Conservation (phyloP, 2,888 invertebrate genomes). For the Eupithecia abbreviata region DNA sequence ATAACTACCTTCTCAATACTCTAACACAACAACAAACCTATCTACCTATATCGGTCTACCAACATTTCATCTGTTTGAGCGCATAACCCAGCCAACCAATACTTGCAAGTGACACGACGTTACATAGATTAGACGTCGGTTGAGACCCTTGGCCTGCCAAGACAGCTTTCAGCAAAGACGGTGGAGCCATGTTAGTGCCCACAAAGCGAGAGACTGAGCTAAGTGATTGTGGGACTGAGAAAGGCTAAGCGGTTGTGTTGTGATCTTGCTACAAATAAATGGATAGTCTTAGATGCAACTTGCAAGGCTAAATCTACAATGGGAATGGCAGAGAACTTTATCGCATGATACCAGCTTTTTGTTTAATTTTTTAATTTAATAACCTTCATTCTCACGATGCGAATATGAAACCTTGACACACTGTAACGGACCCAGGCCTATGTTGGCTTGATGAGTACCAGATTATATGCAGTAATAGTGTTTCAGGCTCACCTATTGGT, state of each 20-base stretch:
- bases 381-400: no score
- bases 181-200: slow-evolving; percentile 7
- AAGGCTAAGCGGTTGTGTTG: slow-evolving; percentile 1
- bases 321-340: background rate
- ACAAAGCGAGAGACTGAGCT: background rate
- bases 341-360: background rate
- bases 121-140: slow-evolving; percentile 33
- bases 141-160: slow-evolving; percentile 3
- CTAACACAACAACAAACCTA: background rate
- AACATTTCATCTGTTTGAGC: background rate
- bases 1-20: background rate
- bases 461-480: no score
- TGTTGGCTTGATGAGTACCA: no score
- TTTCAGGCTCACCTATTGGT: no score
- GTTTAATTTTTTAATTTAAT: no score
- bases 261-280: background rate
- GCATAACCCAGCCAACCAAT: slow-evolving; percentile 3
- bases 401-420: no score
- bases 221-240: slow-evolving; percentile 7
- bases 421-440: no score
- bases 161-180: slow-evolving; percentile 14
- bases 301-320: background rate
- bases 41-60: background rate
- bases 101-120: slow-evolving; percentile 16
- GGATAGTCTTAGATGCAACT: background rate